These are phyloP conservation scores for Saccopteryx bilineata DNA, from an alignment of 2,113 vertebrate species.

Conservation along the genomic window DNA sequence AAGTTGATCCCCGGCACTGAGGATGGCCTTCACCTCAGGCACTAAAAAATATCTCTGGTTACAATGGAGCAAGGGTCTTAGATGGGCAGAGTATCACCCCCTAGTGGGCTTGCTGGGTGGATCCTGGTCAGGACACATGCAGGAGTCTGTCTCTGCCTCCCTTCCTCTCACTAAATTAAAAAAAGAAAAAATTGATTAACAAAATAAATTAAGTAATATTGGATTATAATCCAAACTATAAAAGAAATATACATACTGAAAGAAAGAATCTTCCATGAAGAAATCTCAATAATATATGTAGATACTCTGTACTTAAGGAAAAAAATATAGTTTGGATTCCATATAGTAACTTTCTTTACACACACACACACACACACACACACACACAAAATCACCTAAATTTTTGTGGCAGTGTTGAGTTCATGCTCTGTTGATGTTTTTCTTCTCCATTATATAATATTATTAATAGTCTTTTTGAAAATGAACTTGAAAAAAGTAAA, in stretches of 20 bases:
- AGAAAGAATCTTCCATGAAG: background rate
- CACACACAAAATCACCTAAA: background rate
- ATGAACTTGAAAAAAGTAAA: conserved; percentile 48
- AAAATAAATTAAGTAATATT: conserved; percentile 15
- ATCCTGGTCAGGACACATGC: too few relatives aligned
- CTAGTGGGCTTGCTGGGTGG: too few relatives aligned
- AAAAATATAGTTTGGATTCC: background rate
- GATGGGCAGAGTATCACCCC: too few relatives aligned
- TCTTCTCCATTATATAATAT: background rate
- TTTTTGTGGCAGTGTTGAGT: background rate
- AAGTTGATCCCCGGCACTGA: too few relatives aligned
- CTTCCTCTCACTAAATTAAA: background rate
- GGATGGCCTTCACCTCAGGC: too few relatives aligned
- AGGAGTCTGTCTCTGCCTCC: too few relatives aligned
- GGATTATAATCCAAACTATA: background rate
- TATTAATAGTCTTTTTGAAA: conserved; percentile 25
- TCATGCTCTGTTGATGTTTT: background rate
- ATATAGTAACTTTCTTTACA: background rate
- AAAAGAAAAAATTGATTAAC: background rate
- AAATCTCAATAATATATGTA: background rate
- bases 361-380: background rate
- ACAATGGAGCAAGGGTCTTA: too few relatives aligned
- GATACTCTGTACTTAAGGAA: background rate
- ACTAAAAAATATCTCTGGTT: too few relatives aligned
- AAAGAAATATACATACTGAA: background rate